Evolutionary conservation across 2,888 invertebrate genomes (phyloP), one percentile per base, ranked within the genome.

Genomic region (Drosophila anceps): DNA sequence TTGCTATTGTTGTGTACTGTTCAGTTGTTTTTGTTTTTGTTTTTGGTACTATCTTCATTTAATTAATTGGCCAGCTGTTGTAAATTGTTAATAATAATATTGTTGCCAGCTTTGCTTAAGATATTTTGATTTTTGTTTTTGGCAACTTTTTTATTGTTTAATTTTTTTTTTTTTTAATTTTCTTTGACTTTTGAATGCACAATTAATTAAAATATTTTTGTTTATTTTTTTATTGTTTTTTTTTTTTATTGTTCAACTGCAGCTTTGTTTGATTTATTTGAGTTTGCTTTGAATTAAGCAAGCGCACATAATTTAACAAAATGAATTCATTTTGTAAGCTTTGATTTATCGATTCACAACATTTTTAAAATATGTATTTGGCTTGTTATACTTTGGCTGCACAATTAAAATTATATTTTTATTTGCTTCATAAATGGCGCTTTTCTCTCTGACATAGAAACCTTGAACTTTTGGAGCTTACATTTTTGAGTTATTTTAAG

Each of bases 51-150:
- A 61, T 75, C 79, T 79, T 76, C 74, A 58, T 66, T 84, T 88
- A 86, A 86, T 88, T 86, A 81, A 84, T 87, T 80, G 75, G 80
- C 80, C 66, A 70, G 64, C 66, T 84, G 84, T 75, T 81, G 88
- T 84, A 79, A 86, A 84, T 67, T 79, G 74, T 74, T 87, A 79
- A 82, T 80, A 68, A 64, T 69, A 75, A 62, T 61, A 71, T 57
- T 70, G 55, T 62, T 53, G 39, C 15, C 54, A 48, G 33, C 27
- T 31, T 60, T 70, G 68, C 46, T 70, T 51, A 27, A 50, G 55
- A 67, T 62, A 41, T 61, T 66, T 20, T 7, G 13, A 10, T 8
- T 13, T n/a, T 24, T 54, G 39, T n/a, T 62, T 57, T 71, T 64
- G 1, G 31, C 33, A 18, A 7, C 29, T 31, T 65, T 51, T 51